phyloP scores from a whole-genome alignment of 2,113 vertebrate species.

The Microtus richardsoni region DNA sequence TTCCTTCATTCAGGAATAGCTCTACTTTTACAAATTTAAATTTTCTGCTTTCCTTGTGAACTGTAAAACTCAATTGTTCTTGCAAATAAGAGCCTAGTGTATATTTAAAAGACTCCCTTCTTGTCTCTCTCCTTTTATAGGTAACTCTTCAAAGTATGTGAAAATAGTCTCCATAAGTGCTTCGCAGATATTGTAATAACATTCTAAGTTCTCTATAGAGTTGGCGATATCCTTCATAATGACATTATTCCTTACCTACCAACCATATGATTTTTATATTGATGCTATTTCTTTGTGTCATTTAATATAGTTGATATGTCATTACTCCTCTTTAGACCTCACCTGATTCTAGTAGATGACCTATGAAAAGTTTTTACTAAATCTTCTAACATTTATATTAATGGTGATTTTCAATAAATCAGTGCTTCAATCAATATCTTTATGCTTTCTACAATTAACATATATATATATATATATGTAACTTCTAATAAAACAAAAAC shows the following conservation, averaged over 20 bases:
- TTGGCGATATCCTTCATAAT: not conserved
- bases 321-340: not conserved
- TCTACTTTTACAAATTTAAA: constrained; percentile 34
- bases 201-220: not conserved
- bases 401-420: not conserved
- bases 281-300: not conserved
- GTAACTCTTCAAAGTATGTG: not conserved
- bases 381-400: not conserved
- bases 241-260: not conserved
- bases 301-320: not conserved
- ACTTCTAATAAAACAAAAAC: constrained; percentile 36
- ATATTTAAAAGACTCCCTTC: not conserved
- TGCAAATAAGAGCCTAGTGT: constrained; percentile 30
- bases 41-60: constrained; percentile 15
- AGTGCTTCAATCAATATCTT: not conserved
- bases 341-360: not conserved
- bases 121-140: not conserved
- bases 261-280: not conserved
- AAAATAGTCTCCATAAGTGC: not conserved
- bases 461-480: not conserved
- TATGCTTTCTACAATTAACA: constrained; percentile 45
- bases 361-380: not conserved
- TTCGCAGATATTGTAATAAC: not conserved
- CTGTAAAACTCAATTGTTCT: constrained; percentile 31
- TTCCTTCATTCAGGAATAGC: constrained; percentile 17